These are phyloP conservation scores for Kryphioiulus occultus DNA, from an alignment of 2,888 invertebrate species.

Conservation along the genomic window DNA sequence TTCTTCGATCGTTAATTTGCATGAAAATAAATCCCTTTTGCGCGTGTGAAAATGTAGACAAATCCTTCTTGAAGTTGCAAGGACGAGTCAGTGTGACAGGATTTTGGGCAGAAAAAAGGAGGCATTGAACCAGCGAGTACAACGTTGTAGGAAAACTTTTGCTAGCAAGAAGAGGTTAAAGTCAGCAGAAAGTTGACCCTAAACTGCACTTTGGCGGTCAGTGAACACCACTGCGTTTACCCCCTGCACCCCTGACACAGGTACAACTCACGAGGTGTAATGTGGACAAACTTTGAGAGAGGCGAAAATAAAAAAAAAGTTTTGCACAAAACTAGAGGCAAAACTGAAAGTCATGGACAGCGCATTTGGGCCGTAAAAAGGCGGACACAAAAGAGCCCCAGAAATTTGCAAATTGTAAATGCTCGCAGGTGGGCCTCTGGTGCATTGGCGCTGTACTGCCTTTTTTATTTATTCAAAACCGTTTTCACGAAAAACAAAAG, in stretches of 20 bases:
- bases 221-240: conserved; percentile 9
- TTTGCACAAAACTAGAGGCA: background rate
- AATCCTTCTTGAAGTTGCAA: background rate
- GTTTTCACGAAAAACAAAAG: conserved; percentile 4
- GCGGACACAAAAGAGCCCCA: conserved; percentile 15
- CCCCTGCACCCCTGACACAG: conserved; percentile 17
- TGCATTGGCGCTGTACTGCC: background rate
- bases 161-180: conserved; percentile 1
- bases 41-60: conserved; percentile 9
- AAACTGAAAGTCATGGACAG: background rate
- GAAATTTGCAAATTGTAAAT: background rate
- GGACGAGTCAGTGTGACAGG: conserved; percentile 17
- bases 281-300: background rate
- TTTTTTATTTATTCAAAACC: background rate
- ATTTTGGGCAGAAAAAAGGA: background rate
- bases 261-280: conserved; percentile 23
- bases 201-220: conserved; percentile 23
- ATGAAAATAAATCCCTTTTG: background rate
- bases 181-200: conserved; percentile 23
- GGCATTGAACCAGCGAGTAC: conserved; percentile 9
- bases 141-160: background rate
- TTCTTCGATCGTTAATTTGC: conserved; percentile 17
- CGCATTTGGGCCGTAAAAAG: background rate
- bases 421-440: conserved; percentile 7
- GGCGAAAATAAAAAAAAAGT: background rate